phyloP scores from a whole-genome alignment of 2,797 vertebrate species.

The Hippopotamyrus pictus region DNA sequence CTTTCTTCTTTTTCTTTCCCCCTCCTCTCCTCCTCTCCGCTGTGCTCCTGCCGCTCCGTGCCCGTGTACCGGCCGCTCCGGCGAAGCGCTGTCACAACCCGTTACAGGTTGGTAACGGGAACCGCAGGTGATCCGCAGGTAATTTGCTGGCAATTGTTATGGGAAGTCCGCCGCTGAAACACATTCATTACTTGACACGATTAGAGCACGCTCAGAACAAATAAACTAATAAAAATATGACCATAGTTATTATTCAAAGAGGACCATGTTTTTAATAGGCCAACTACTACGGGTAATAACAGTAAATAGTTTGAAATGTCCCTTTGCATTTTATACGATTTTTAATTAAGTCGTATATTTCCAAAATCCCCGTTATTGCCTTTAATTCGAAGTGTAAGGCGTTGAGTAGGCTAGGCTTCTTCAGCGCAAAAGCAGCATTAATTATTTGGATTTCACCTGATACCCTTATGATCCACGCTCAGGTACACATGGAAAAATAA shows the following conservation, averaged over 20 bases:
- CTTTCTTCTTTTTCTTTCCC: neutral
- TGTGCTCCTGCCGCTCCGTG: neutral
- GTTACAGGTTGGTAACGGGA: neutral
- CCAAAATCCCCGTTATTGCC: neutral
- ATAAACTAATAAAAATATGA: neutral
- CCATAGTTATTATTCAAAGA: neutral
- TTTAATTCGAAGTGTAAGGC: neutral
- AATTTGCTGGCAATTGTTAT: neutral
- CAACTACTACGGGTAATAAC: neutral
- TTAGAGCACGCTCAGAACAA: neutral
- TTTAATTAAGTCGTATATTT: neutral
- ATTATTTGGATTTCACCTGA: slow-evolving; percentile 1
- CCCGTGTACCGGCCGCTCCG: neutral
- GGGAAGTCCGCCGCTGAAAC: neutral
- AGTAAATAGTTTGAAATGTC: neutral
- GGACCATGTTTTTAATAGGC: neutral
- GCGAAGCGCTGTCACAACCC: neutral
- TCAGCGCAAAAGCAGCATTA: neutral
- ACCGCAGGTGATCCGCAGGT: slow-evolving; percentile 6
- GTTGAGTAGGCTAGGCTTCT: neutral
- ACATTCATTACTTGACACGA: neutral
- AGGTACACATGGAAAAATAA: neutral
- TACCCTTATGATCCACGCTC: neutral
- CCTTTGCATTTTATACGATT: neutral
- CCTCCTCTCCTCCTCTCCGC: neutral